Base-by-base conservation (phyloP, 2,888 invertebrate genomes). In the Entomobrya proxima region DNA sequence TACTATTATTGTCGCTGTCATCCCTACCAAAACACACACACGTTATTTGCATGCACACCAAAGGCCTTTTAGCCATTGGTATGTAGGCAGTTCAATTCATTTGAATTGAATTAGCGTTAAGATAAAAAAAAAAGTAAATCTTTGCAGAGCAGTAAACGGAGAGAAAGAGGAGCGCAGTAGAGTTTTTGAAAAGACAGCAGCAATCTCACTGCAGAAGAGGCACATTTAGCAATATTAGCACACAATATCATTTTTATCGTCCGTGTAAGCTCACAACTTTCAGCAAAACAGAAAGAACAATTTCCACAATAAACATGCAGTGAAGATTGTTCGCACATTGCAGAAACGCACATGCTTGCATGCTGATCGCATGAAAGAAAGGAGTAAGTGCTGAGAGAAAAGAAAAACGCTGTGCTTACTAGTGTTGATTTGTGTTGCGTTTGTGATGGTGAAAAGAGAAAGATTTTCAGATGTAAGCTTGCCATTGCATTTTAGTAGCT, bases 341-440 rank as follows among this genome's bases (percentile, higher is more conserved):
- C 81, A 81, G 81, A 77, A 81, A 86, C 86, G 76, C 81, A 86
- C 86, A 86, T 86, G 86, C 86, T 81, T 61, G 76, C 76, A 77
- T 32, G 50, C 40, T 55, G 81, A 86, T 77, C 72, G 67, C 61
- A 55, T 47, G 35, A 35, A 30, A 74, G 15, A 27, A 27, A 21
- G 44, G 27, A 21, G 50, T 27, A 74, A n/a, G 21, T n/a, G 50
- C 40, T n/a, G 44, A 21, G n/a, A 74, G 40, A 50, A 74, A 35
- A 7, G 4, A 67, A 13, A 40, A 40, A 67, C 55, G 27, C 27
- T 55, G 55, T n/a, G n/a, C n/a, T n/a, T n/a, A n/a, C n/a, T n/a
- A n/a, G 55, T 55, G 5, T 21, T 47, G 47, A 15, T 5, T n/a
- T 13, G 11, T 5, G 15, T 47, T 13, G 13, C 5, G 2, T 13